phyloP scores from a whole-genome alignment of 2,888 invertebrate species.

The Parnassius orleans region DNA sequence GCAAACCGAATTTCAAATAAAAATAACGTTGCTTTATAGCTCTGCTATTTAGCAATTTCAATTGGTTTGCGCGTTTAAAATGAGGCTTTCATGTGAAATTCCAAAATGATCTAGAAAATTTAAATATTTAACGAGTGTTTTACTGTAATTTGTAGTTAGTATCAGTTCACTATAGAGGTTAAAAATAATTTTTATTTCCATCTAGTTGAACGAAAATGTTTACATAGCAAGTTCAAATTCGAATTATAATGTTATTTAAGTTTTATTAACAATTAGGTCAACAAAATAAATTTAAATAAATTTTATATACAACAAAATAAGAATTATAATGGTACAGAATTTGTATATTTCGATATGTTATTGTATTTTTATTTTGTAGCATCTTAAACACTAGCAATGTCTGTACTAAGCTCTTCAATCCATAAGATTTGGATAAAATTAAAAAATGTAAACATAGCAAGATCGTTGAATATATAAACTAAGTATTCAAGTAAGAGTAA shows the following conservation, averaged over 20 bases:
- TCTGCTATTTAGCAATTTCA: background rate
- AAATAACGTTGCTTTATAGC: constrained; percentile 1
- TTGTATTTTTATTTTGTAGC: background rate
- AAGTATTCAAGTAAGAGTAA: background rate
- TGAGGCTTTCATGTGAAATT: background rate
- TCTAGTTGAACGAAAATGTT: constrained; percentile 53
- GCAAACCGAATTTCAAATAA: too few species aligned
- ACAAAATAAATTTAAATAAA: constrained; percentile 58
- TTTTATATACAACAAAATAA: constrained; percentile 70
- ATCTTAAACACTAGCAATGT: constrained; percentile 21
- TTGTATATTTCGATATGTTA: background rate
- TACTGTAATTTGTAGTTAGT: constrained; percentile 54
- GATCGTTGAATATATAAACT: too few species aligned
- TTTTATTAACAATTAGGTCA: constrained; percentile 64
- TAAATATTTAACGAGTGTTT: constrained; percentile 50
- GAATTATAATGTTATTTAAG: constrained; percentile 51
- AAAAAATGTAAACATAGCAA: too few species aligned
- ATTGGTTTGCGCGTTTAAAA: background rate
- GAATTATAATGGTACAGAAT: background rate
- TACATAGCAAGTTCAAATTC: constrained; percentile 52
- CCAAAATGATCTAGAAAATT: constrained; percentile 38
- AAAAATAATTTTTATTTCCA: constrained; percentile 49
- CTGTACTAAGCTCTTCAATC: background rate
- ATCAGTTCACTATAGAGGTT: constrained; percentile 57
- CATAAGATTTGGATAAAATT: too few species aligned